Percentiles rank a stretch among this genome's conserved stretches.
Evolutionary conservation across 92 coral and sea anemone genomes (phyloP).

Genomic region (Actinernus sp.): DNA sequence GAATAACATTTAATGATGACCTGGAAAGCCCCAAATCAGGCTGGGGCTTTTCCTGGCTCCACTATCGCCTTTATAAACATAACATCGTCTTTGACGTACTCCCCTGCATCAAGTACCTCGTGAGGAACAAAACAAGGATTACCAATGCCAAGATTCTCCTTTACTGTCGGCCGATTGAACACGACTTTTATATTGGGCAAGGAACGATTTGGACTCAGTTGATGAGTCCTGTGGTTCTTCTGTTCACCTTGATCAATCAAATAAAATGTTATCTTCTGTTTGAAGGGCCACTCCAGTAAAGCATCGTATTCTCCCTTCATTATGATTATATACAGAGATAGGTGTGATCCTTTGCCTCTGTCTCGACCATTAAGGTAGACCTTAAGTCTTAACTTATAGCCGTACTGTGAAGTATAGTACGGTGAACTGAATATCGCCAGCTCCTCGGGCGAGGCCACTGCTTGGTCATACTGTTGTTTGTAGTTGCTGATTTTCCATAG

Average conservation of each 20-base stretch:
- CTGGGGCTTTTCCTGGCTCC: constrained; percentile 75
- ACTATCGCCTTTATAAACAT: constrained; percentile 90
- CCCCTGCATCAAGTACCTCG: constrained; percentile 83
- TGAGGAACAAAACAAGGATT: constrained; percentile 98
- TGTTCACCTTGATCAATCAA: constrained; percentile 92
- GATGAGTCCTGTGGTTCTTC: constrained; percentile 91
- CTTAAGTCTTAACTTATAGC: constrained; percentile 92
- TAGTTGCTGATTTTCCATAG: constrained; percentile 92
- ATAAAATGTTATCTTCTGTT: constrained; percentile 94
- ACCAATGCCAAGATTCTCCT: constrained; percentile 97
- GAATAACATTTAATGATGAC: too few relatives aligned
- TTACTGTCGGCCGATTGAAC: constrained; percentile 89
- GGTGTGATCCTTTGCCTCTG: constrained; percentile 92
- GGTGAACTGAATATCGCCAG: constrained; percentile 96
- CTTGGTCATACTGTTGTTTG: constrained; percentile 85
- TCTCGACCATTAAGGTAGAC: constrained; percentile 97
- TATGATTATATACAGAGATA: constrained; percentile 93
- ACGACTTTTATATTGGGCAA: constrained; percentile 98
- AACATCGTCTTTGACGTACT: constrained; percentile 88
- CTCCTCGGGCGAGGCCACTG: constrained; percentile 88
- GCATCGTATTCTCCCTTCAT: constrained; percentile 98
- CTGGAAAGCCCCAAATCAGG: too few relatives aligned
- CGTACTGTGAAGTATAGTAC: constrained; percentile 93
- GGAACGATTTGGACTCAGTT: constrained; percentile 95
- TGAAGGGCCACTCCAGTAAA: constrained; percentile 97